Base-by-base conservation (phyloP, 2,888 invertebrate species). In the Salpingus planirostris region DNA sequence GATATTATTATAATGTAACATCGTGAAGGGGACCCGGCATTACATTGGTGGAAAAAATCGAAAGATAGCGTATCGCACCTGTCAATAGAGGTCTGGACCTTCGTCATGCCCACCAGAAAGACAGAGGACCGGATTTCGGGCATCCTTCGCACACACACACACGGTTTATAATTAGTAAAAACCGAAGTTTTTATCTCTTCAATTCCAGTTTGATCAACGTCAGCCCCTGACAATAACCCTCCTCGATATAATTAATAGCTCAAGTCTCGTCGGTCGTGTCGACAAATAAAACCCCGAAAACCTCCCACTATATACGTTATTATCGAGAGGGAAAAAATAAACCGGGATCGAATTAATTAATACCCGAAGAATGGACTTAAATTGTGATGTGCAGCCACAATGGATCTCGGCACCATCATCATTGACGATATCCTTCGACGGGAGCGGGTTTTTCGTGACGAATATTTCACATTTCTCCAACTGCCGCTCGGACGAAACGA, bases 221-320 rank as follows among this genome's bases (percentile, higher is more conserved):
- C 52, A 47, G 45, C 30, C 42, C 40, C 44, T 10, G 45, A 48
- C 52, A 52, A 46, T 54, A 46, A 43, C n/a, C n/a, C n/a, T n/a
- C n/a, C n/a, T n/a, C n/a, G n/a, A n/a, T 45, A 43, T 52, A 54
- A 54, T 54, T 52, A 52, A 54, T 49, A 36, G 38, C 33, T 30
- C 31, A 13, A 24, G n/a, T n/a, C n/a, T 8, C 15, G 26, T 33
- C 21, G 31, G 27, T 25, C 28, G 38, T 36, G 34, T 37, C 39
- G 36, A 38, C 31, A 33, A 33, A 33, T 33, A 33, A 33, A 27
- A 29, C 13, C 23, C 28, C 24, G 25, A 14, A 15, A 29, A 18
- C 18, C 33, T 33, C 33, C 33, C 33, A 33, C 33, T n/a, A n/a
- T n/a, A n/a, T n/a, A n/a, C n/a, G n/a, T n/a, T n/a, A n/a, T n/a